Percentiles rank a stretch among this genome's conserved stretches.
These are phyloP conservation scores for Ptychoptera albimana DNA, from an alignment of 2,888 invertebrate genomes.

Conservation along the genomic window DNA sequence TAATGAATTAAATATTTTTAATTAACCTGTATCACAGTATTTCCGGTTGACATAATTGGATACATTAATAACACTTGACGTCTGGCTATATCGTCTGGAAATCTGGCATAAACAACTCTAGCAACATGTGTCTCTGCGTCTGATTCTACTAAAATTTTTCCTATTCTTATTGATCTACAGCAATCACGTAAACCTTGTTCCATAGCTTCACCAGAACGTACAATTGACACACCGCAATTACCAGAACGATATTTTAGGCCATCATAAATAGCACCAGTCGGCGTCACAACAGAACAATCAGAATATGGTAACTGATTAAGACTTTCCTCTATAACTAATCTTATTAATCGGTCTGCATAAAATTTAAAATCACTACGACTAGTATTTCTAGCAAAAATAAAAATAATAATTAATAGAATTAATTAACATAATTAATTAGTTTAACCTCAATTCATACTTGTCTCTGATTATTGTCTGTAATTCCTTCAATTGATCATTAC, in stretches of 20 bases:
- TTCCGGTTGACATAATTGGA: conserved; percentile 97
- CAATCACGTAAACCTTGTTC: conserved; percentile 90
- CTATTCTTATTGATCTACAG: conserved; percentile 94
- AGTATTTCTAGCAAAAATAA: conserved; percentile 55
- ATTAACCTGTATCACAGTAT: conserved; percentile 67
- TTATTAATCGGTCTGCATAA: conserved; percentile 92
- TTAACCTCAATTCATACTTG: conserved; percentile 41
- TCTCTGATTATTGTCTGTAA: conserved; percentile 75
- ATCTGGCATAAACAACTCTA: conserved; percentile 90
- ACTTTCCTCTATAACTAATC: conserved; percentile 95
- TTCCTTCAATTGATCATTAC: conserved; percentile 36
- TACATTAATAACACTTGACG: conserved; percentile 91
- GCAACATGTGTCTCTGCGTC: conserved; percentile 95
- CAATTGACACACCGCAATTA: conserved; percentile 97
- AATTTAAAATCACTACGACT: conserved; percentile 93
- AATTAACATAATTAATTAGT: conserved; percentile 1
- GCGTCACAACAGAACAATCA: conserved; percentile 79
- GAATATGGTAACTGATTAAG: conserved; percentile 92
- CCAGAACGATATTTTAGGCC: conserved; percentile 93
- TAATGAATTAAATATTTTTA: too few species aligned
- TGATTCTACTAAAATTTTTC: conserved; percentile 94
- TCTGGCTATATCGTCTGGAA: conserved; percentile 86
- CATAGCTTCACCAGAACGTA: conserved; percentile 91
- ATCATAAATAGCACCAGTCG: conserved; percentile 71
- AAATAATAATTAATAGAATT: conserved; percentile 16